Conservation (phyloP, 2,797 vertebrate genomes). For the Melanotaenia trifasciata region DNA sequence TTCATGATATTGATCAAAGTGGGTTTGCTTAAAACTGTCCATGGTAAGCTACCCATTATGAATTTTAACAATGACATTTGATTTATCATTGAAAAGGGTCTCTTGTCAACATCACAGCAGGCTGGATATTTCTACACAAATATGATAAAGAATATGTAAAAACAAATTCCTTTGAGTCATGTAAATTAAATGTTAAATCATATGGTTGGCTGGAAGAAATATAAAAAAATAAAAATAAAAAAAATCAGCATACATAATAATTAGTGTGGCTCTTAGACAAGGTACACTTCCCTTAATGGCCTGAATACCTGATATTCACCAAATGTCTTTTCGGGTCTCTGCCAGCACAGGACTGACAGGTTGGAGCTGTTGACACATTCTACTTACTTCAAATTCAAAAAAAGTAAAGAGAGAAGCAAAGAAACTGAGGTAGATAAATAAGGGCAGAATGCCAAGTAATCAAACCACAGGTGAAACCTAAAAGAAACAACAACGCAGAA, state of each 20-base stretch:
- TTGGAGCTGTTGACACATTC: slow-evolving; percentile 47
- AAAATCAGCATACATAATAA: background rate
- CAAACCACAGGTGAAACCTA: slow-evolving; percentile 42
- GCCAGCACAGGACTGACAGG: slow-evolving; percentile 41
- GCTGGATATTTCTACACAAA: too few relatives aligned
- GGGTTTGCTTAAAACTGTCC: background rate
- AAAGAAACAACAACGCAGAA: background rate
- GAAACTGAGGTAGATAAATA: slow-evolving; percentile 19
- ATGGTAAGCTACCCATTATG: background rate
- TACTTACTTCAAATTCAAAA: slow-evolving; percentile 33
- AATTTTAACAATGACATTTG: background rate
- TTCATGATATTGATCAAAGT: slow-evolving; percentile 7
- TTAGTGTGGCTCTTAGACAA: slow-evolving; percentile 1
- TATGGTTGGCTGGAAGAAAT: background rate
- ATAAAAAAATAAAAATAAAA: background rate
- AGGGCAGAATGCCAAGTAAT: slow-evolving; percentile 11
- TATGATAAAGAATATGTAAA: background rate
- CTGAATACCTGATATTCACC: slow-evolving; percentile 13
- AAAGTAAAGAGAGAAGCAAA: slow-evolving; percentile 15
- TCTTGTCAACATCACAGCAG: background rate
- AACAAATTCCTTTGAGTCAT: slow-evolving; percentile 1
- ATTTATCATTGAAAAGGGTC: background rate
- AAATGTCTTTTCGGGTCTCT: slow-evolving; percentile 27
- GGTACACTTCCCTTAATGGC: background rate
- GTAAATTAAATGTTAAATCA: slow-evolving; percentile 6